A percentile compares a stretch with the other conserved stretches of the same genome.
phyloP scores from a whole-genome alignment of 2,797 vertebrate genomes.

The Adelosebastes latens region DNA sequence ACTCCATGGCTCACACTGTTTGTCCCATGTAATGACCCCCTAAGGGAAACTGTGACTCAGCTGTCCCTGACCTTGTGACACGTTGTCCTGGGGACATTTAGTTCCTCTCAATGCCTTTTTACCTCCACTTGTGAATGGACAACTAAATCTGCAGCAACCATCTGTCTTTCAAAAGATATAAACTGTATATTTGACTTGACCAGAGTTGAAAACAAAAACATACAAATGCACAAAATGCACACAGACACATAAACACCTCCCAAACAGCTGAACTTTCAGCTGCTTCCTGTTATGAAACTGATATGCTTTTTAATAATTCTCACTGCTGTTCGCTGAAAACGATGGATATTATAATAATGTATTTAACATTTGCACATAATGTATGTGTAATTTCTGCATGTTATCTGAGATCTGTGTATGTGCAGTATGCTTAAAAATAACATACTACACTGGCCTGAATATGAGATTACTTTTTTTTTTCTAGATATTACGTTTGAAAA shows the following conservation, averaged over 20 bases:
- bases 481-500: not conserved
- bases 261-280: not conserved
- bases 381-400: no score
- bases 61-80: slow-evolving; percentile 5
- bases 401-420: not conserved
- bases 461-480: not conserved
- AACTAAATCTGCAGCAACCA: not conserved
- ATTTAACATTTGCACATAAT: not conserved
- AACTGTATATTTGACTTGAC: not conserved
- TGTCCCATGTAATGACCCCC: slow-evolving; percentile 9
- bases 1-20: slow-evolving; percentile 5
- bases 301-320: not conserved
- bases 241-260: not conserved
- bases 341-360: not conserved
- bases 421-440: not conserved
- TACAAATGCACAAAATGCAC: not conserved
- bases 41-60: slow-evolving; percentile 26
- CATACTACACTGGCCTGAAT: not conserved
- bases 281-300: slow-evolving; percentile 15
- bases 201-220: not conserved
- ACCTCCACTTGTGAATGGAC: slow-evolving; percentile 3
- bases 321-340: not conserved
- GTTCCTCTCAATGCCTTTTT: not conserved
- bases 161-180: not conserved
- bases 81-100: not conserved